These are phyloP conservation scores for Argyrosomus regius DNA, from an alignment of 2,797 vertebrate species.

Conservation along the genomic window DNA sequence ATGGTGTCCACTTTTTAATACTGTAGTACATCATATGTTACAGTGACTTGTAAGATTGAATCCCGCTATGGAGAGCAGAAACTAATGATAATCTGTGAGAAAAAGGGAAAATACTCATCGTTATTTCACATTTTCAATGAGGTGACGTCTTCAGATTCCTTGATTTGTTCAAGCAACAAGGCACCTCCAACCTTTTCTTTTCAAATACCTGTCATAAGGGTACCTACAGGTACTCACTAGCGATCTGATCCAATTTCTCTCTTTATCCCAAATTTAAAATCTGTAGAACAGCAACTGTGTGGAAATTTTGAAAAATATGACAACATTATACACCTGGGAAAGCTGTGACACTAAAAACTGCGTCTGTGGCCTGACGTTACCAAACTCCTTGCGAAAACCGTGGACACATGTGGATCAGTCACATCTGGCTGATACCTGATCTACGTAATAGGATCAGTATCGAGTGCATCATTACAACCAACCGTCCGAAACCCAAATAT, in stretches of 20 bases:
- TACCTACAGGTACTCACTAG: neutral
- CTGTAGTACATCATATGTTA: neutral
- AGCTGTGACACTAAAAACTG: neutral
- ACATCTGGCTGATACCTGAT: neutral
- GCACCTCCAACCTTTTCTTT: neutral
- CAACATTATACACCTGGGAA: neutral
- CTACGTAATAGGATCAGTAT: neutral
- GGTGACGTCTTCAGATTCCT: neutral
- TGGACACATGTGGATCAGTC: neutral
- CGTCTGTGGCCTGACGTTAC: accelerated
- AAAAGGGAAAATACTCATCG: neutral
- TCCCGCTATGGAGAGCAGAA: neutral
- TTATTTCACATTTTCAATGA: neutral
- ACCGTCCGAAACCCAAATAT: neutral
- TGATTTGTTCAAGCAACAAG: neutral
- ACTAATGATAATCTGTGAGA: neutral
- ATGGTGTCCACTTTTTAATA: neutral
- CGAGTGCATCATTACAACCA: neutral
- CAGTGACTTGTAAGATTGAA: neutral
- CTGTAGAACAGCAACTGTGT: neutral
- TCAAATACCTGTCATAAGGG: neutral
- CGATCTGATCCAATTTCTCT: neutral
- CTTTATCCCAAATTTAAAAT: neutral
- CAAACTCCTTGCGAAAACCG: neutral
- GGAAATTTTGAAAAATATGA: neutral